Evolutionary conservation across 2,888 invertebrate species (phyloP), one percentile per base, ranked within the genome.

Genomic region (Ferrisia virgata): DNA sequence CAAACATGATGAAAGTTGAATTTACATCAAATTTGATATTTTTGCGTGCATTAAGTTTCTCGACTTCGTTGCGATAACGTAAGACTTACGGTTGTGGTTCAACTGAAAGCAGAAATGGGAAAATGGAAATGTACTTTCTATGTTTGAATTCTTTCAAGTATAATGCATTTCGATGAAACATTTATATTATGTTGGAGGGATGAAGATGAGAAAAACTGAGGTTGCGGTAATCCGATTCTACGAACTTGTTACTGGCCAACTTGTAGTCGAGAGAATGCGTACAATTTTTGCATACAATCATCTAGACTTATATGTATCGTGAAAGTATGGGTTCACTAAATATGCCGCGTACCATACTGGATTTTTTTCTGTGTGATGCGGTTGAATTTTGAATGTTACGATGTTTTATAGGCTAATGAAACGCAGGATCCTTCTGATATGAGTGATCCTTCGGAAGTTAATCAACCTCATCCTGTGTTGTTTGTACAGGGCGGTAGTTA

Each of bases 401-500:
- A 36, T 76, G 72, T 76, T 76, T 76, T 76, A 18, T 76, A 76
- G 72, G 72, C 72, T 76, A 76, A 76, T 76, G 72, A 76, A 36
- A 76, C 72, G 72, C 72, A 76, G 47, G 47, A 28, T 69, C 39
- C 33, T 81, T 81, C 36, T 82, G 43, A 69, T 82, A 82, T 36
- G 43, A 69, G 82, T 72, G 40, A 82, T 69, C 39, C 43, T 36
- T 82, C 69, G 28, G 82, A 64, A 82, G 43, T 43, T 40, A 40
- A 40, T 82, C 72, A 76, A 76, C 82, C 69, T 82, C 43, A 82
- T 58, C 69, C 36, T 39, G 47, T 83, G 40, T 83, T 83, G 39
- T 28, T 72, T 72, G 39, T 83, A 43, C 76, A 83, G 83, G 83
- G 83, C 47, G 83, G 83, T 83, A 83, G 83, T 76, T 83, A 76